phyloP scores from a whole-genome alignment of 2,797 vertebrate genomes.

The Spea hammondii region DNA sequence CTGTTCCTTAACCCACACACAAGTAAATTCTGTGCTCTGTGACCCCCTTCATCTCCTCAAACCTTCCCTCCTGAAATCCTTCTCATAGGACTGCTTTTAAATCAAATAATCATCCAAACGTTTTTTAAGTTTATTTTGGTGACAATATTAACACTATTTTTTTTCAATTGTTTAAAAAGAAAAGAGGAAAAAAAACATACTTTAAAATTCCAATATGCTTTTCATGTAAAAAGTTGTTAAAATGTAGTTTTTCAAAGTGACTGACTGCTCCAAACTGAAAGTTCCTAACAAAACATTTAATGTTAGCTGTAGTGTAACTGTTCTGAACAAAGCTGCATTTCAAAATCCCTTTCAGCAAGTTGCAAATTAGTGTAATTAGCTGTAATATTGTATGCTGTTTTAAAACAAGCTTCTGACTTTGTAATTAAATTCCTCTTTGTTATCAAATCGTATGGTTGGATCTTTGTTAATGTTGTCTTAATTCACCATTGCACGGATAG shows the following conservation, averaged over 20 bases:
- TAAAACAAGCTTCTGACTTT: slow-evolving; percentile 59
- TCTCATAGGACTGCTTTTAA: slow-evolving; percentile 69
- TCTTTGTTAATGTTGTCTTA: slow-evolving; percentile 70
- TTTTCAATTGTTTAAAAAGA: slow-evolving; percentile 77
- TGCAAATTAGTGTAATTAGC: slow-evolving; percentile 66
- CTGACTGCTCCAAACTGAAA: slow-evolving; percentile 68
- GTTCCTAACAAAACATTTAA: slow-evolving; percentile 64
- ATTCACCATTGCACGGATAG: slow-evolving; percentile 65
- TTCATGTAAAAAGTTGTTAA: slow-evolving; percentile 68
- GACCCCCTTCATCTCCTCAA: slow-evolving; percentile 68
- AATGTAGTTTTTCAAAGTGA: slow-evolving; percentile 73
- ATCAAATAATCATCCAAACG: slow-evolving; percentile 70
- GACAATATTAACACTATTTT: slow-evolving; percentile 70
- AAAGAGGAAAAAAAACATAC: slow-evolving; percentile 64
- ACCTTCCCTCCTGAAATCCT: slow-evolving; percentile 73
- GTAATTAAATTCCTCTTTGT: slow-evolving; percentile 48
- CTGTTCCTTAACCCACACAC: slow-evolving; percentile 94
- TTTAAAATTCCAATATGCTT: slow-evolving; percentile 68
- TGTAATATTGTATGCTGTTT: slow-evolving; percentile 67
- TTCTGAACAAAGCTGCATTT: slow-evolving; percentile 99
- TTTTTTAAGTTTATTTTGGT: slow-evolving; percentile 58
- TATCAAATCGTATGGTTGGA: slow-evolving; percentile 64
- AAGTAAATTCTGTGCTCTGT: slow-evolving; percentile 86
- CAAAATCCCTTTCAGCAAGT: slow-evolving; percentile 81
- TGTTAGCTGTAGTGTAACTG: slow-evolving; percentile 95